These are phyloP conservation scores for Pantherophis vulpinus DNA, from an alignment of 2,797 vertebrate species.

Conservation along the genomic window DNA sequence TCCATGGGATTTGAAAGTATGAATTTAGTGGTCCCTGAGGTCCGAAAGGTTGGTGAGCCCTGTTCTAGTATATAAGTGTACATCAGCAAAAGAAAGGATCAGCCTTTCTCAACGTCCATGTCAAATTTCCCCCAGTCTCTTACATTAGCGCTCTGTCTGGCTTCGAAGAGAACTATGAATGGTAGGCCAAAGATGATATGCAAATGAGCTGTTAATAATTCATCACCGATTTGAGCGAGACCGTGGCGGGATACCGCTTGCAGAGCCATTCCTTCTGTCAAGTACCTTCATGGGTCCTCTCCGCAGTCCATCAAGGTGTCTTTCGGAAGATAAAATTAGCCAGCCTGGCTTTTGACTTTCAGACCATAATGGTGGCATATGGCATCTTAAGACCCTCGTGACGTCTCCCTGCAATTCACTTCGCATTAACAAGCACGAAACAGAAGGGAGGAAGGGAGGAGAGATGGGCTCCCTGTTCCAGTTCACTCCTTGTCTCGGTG, in stretches of 20 bases:
- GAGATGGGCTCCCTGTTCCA: background rate
- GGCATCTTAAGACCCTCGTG: background rate
- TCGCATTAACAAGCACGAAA: constrained; percentile 13
- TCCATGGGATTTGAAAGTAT: no score
- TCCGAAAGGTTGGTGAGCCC: no score
- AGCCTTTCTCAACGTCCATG: background rate
- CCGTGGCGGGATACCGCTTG: constrained; percentile 15
- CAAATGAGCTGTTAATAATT: constrained; percentile 62
- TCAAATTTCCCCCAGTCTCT: background rate
- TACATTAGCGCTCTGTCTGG: background rate
- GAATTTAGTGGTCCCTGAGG: no score
- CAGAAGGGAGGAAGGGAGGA: background rate
- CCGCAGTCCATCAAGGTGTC: constrained; percentile 13
- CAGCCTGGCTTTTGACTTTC: constrained; percentile 14
- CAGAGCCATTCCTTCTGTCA: constrained; percentile 15
- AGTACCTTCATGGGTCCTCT: background rate
- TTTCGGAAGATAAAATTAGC: constrained; percentile 38
- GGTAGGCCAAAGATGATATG: constrained; percentile 38
- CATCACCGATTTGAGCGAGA: constrained; percentile 39
- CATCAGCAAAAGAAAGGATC: background rate
- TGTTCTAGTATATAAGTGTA: background rate
- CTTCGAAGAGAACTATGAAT: constrained; percentile 9
- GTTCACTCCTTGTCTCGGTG: background rate
- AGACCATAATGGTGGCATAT: constrained; percentile 11
- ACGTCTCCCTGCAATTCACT: constrained; percentile 11